phyloP scores from a whole-genome alignment of 2,888 invertebrate genomes.

The Drosophila demipolita region DNA sequence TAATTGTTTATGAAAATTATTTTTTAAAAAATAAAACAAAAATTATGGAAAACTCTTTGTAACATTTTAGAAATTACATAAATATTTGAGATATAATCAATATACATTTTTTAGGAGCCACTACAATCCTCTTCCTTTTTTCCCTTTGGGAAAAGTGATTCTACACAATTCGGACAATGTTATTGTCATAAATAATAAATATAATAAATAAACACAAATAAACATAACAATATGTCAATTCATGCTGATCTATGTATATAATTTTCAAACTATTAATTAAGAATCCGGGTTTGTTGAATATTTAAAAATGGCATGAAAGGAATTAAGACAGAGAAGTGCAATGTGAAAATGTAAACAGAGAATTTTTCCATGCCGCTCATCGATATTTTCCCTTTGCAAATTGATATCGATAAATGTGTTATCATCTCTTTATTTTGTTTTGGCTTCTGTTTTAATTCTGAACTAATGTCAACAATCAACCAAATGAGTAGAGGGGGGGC shows the following conservation, averaged over 20 bases:
- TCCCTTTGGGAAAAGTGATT: neutral
- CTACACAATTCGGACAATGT: neutral
- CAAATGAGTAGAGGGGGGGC: neutral
- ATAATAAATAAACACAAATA: neutral
- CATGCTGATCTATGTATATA: neutral
- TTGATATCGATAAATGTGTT: conserved; percentile 19
- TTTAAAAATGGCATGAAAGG: neutral
- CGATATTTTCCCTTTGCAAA: conserved; percentile 17
- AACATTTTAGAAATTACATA: neutral
- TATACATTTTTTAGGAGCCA: neutral
- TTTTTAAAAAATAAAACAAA: neutral
- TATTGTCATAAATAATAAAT: too few species aligned
- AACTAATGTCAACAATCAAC: conserved; percentile 12
- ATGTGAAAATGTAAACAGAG: conserved; percentile 4
- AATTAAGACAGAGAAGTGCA: neutral
- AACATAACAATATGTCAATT: neutral
- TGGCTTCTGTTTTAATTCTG: neutral
- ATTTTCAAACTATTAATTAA: neutral
- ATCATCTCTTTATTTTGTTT: neutral
- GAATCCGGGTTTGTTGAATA: neutral
- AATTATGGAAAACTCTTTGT: neutral
- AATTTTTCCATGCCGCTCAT: conserved; percentile 4
- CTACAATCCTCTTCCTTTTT: neutral
- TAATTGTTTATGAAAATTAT: neutral
- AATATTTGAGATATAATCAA: neutral